phyloP scores from a whole-genome alignment of 92 coral and sea anemone genomes.

The Meandrina meandrites region DNA sequence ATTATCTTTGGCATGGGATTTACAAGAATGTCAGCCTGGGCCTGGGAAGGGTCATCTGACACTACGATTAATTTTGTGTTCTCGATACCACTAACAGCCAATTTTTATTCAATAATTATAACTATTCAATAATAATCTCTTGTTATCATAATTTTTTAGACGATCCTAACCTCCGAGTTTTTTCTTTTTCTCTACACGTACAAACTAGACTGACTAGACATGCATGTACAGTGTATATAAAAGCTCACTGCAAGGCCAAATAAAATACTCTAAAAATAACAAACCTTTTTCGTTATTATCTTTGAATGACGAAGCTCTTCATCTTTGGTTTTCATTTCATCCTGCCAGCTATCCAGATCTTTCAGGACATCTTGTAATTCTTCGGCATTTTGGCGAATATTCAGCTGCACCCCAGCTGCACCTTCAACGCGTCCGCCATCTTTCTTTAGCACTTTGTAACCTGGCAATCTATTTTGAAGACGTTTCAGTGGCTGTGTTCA shows the following conservation, averaged over 20 bases:
- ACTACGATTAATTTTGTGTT: too few species aligned
- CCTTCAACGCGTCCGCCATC: slow-evolving; percentile 91
- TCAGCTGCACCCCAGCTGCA: slow-evolving; percentile 83
- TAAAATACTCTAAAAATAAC: slow-evolving; percentile 22
- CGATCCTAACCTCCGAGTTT: too few species aligned
- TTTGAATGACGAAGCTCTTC: slow-evolving; percentile 77
- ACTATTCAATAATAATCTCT: too few species aligned
- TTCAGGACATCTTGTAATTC: slow-evolving; percentile 87
- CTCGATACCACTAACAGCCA: too few species aligned
- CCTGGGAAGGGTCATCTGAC: too few species aligned
- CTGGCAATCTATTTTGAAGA: neutral
- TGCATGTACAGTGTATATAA: too few species aligned
- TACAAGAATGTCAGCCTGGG: too few species aligned
- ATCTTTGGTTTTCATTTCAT: slow-evolving; percentile 82
- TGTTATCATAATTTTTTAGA: too few species aligned
- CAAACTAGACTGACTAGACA: too few species aligned
- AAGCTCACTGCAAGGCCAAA: neutral
- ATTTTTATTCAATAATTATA: too few species aligned
- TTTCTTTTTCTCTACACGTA: too few species aligned
- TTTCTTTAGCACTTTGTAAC: slow-evolving; percentile 18
- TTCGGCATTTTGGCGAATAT: slow-evolving; percentile 89
- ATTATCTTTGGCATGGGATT: too few species aligned
- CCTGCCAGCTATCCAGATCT: slow-evolving; percentile 88
- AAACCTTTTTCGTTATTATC: slow-evolving; percentile 64
- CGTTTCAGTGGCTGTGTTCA: neutral